phyloP scores from a whole-genome alignment of 2,888 invertebrate genomes.

The Platycheirus albimanus region DNA sequence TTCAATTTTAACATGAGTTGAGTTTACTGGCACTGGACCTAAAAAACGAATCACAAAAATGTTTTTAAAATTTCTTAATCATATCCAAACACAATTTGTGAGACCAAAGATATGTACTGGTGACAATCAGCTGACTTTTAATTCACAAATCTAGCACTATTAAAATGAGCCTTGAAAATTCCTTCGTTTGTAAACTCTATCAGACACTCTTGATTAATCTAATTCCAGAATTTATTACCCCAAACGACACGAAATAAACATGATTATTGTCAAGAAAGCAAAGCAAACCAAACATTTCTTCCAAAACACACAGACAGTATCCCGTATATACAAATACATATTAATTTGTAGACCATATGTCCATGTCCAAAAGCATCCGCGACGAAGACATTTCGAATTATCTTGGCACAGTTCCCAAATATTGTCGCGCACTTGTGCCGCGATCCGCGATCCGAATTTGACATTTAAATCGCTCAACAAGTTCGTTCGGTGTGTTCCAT shows the following conservation, averaged over 20 bases:
- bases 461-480: constrained; percentile 65
- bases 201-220: constrained; percentile 68
- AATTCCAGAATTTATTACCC: constrained; percentile 65
- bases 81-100: too few relatives aligned
- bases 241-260: constrained; percentile 57
- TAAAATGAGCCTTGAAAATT: constrained; percentile 54
- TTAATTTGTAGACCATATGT: constrained; percentile 56
- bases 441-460: constrained; percentile 53
- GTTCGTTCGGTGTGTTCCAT: constrained; percentile 44
- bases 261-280: constrained; percentile 29
- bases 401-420: constrained; percentile 70
- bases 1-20: too few relatives aligned
- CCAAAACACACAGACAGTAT: constrained; percentile 49
- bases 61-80: too few relatives aligned
- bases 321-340: too few relatives aligned
- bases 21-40: too few relatives aligned
- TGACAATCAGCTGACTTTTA: too few relatives aligned
- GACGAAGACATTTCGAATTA: constrained; percentile 18
- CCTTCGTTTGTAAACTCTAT: constrained; percentile 1
- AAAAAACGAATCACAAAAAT: too few relatives aligned
- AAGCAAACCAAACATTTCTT: constrained; percentile 46
- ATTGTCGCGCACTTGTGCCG: constrained; percentile 68
- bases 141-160: neutral
- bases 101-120: too few relatives aligned
- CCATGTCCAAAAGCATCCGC: constrained; percentile 41